Base-by-base conservation (phyloP, 2,797 vertebrate genomes). In the Ataeniobius toweri region DNA sequence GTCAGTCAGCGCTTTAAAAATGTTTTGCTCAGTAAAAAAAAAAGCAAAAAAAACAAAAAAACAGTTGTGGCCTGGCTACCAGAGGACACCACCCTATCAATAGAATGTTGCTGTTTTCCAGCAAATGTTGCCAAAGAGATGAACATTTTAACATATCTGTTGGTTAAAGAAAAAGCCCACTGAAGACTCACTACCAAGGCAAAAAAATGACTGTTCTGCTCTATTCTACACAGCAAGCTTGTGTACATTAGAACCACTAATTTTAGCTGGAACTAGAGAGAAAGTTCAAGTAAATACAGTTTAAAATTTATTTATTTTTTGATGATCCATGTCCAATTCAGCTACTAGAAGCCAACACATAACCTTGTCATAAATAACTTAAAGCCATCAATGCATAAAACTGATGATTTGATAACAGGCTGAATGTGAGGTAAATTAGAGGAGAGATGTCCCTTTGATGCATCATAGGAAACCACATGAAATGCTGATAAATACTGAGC, bases 341-440 rank as follows among this genome's bases (percentile, higher is more conserved):
- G 67, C 55, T 63, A 71, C 9, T 12, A 70, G 31, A 51, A 77
- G 70, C 46, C 3, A 55, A 50, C 6, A 22, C 70, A 84, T 82
- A 59, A 83, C 53, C 63, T 82, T 80, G 74, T 74, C 46, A 26
- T 44, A 65, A 65, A 65, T 65, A 65, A 65, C 10, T 18, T 9
- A 36, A 63, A 44, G 10, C 10, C 5, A 44, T 24, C 2, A n/a
- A 8, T 24, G 39, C 65, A 68, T 36, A 36, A 36, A 16, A 26
- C 5, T 55, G 53, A 77, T 82, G 85, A 88, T 86, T 85, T 73
- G 89, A 89, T 88, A 87, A 87, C 77, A 83, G 83, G 83, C 80
- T 86, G 82, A 83, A 90, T 89, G 73, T 59, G 67, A 82, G 69
- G 74, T 84, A 74, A 91, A 89, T 87, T 88, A 91, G 75, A 89